These are phyloP conservation scores for Oreotragus oreotragus DNA, from an alignment of 2,113 vertebrate genomes.

Conservation along the genomic window DNA sequence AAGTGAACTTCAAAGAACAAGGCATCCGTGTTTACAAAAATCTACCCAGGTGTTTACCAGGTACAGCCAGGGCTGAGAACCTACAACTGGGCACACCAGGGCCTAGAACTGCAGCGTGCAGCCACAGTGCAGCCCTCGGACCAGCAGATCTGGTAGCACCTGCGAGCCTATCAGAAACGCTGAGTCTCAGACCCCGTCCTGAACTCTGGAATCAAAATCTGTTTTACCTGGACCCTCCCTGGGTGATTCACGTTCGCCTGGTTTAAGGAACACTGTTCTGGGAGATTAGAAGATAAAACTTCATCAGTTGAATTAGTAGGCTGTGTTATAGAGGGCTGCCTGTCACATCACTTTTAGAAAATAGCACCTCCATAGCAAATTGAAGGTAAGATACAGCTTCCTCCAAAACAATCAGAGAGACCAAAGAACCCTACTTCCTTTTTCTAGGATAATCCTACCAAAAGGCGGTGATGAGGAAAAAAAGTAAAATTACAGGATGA, in stretches of 20 bases:
- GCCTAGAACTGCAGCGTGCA: background rate
- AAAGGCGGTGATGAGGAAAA: background rate
- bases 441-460: background rate
- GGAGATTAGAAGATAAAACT: background rate
- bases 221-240: background rate
- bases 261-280: background rate
- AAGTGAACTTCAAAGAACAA: background rate
- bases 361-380: background rate
- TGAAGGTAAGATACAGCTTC: background rate
- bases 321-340: too few relatives aligned
- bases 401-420: background rate
- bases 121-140: too few relatives aligned
- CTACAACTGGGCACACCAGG: background rate
- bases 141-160: too few relatives aligned
- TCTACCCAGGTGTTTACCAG: background rate
- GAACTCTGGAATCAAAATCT: background rate
- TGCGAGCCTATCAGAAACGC: background rate
- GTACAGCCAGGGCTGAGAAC: background rate
- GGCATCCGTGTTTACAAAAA: background rate
- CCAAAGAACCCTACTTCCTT: background rate
- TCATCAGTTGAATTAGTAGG: background rate
- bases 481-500: background rate
- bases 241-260: fast-evolving
- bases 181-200: background rate
- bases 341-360: background rate